Evolutionary conservation across 2,797 vertebrate species (phyloP).

Genomic region (Typhlichthys eigenmanni): DNA sequence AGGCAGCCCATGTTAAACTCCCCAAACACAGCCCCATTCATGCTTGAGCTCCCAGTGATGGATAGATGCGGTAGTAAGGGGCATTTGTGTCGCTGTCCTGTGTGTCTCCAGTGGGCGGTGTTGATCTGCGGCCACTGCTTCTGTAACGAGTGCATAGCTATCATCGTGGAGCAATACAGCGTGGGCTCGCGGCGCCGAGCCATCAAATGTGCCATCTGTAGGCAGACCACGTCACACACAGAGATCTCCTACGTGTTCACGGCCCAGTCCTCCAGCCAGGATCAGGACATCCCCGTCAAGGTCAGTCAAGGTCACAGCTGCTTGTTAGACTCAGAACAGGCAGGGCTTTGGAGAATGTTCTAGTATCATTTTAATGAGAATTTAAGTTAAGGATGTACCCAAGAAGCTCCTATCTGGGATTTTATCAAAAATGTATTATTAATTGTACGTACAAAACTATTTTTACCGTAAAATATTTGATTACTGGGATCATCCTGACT

Average conservation of each 20-base stretch:
- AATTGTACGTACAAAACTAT: neutral
- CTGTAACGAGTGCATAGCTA: constrained; percentile 94
- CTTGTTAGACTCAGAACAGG: neutral
- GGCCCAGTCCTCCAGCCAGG: constrained; percentile 84
- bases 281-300: constrained; percentile 94
- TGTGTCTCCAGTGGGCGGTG: constrained; percentile 89
- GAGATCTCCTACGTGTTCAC: constrained; percentile 98
- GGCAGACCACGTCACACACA: constrained; percentile 92
- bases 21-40: too few relatives aligned
- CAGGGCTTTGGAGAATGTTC: too few relatives aligned
- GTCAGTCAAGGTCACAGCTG: constrained; percentile 62
- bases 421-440: neutral
- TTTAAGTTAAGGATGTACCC: neutral
- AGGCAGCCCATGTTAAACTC: too few relatives aligned
- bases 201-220: constrained; percentile 96
- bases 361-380: neutral
- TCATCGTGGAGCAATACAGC: constrained; percentile 97
- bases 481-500: too few relatives aligned
- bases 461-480: too few relatives aligned
- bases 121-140: constrained; percentile 97
- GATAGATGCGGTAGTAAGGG: too few relatives aligned
- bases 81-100: neutral
- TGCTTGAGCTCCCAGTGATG: too few relatives aligned
- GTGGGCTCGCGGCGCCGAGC: constrained; percentile 87
- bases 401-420: neutral